Base-by-base conservation (phyloP, 2,113 vertebrate genomes). In the Myotis brandtii region DNA sequence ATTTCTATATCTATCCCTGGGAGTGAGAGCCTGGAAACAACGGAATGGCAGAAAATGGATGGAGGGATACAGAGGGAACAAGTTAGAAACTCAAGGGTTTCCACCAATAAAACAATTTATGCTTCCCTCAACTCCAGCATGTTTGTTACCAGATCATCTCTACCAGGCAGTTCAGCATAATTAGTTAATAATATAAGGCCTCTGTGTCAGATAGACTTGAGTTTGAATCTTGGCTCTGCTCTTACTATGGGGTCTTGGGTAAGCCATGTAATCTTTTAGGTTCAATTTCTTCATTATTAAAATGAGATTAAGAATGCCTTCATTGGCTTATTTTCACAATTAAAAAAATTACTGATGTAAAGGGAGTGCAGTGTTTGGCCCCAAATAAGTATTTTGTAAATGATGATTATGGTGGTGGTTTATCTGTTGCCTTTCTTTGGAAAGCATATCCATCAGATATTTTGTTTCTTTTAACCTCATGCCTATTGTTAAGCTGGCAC, bases 231-330 rank as follows among this genome's bases (percentile, higher is more conserved):
- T 21, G 40, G 1, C 27, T 73, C 30, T 92, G 6, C 16, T 18
- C 1, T 91, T 91, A 56, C 10, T 82, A 4, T 82, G 17, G 12
- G 13, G 30, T 77, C 40, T 79, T 77, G 34, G 37, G 17, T 37
- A 82, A 86, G 20, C 9, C 34, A 93, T 32, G 1, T 40, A 82
- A 52, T 32, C 4, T 79, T 95, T 93, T 21, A 46, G 27, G 64
- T 62, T 95, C 27, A 91, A 54, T 88, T 93, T 93, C 23, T 91
- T 50, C 21, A 40, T 77, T 12, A 86, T 6, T 80, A 75, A 91
- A 81, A 87, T 95, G 43, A 94, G 13, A 18, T 75, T 81, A 90
- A 66, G 17, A 75, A 75, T 79, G 12, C 67, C 2, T 76, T 89
- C n/a, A 27, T 76, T 72, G 25, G 5, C 4, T 76, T 88, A 43